Evolutionary conservation across 2,797 vertebrate species (phyloP).

Genomic region (Lateolabrax maculatus): DNA sequence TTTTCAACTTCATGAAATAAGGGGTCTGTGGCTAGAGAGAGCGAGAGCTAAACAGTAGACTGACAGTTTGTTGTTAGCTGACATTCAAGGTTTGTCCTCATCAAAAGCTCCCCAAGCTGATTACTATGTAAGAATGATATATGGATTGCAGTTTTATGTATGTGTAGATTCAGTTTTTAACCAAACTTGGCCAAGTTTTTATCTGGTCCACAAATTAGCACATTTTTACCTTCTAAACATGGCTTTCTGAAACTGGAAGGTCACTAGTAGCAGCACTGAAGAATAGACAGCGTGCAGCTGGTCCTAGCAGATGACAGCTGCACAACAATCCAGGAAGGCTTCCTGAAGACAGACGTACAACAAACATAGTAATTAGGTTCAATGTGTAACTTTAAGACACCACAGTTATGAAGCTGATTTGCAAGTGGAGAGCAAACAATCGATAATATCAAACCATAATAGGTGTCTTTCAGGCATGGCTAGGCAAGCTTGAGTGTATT

Average conservation of each 20-base stretch:
- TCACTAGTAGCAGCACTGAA: background rate
- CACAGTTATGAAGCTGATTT: too few species aligned
- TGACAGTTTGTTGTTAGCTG: background rate
- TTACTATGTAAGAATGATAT: too few species aligned
- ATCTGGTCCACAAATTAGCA: background rate
- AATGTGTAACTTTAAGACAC: too few species aligned
- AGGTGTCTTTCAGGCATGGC: background rate
- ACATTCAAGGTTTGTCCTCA: background rate
- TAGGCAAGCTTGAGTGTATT: background rate
- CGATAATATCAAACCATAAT: background rate
- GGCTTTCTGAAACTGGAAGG: background rate
- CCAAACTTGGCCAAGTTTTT: background rate
- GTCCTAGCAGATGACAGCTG: background rate
- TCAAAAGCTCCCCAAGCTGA: too few species aligned
- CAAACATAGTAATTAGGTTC: too few species aligned
- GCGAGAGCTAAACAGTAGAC: background rate
- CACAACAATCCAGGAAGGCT: background rate
- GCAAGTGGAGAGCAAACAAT: background rate
- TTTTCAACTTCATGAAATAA: background rate
- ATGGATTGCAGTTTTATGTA: too few species aligned
- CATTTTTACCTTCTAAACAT: background rate
- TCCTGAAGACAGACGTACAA: too few species aligned
- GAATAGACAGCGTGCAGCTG: background rate
- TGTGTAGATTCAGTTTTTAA: background rate
- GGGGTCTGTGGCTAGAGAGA: too few species aligned